A percentile compares a stretch with the other conserved stretches of the same genome.
phyloP scores from a whole-genome alignment of 2,797 vertebrate species.

The Orientallactaga sibirica region DNA sequence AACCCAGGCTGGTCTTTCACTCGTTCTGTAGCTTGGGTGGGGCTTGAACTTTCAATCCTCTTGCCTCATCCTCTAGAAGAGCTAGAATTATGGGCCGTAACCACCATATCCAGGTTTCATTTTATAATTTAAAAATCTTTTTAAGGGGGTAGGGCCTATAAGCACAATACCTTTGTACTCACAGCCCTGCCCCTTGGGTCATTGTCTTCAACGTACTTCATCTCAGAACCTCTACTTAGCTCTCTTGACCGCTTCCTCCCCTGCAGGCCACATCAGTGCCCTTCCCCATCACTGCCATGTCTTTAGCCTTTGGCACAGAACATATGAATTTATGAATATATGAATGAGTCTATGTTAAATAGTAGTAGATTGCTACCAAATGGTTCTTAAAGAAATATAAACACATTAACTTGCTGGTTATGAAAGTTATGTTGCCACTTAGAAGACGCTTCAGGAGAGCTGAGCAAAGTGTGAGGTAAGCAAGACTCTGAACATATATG shows the following conservation, averaged over 20 bases:
- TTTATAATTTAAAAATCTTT: background rate
- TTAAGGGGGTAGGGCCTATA: background rate
- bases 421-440: conserved; percentile 62
- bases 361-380: conserved; percentile 20
- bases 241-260: background rate
- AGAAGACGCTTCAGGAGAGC: conserved; percentile 64
- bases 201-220: background rate
- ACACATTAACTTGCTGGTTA: conserved; percentile 65
- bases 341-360: conserved; percentile 30
- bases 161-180: background rate
- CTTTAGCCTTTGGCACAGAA: background rate
- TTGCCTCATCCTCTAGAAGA: background rate
- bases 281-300: background rate
- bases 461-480: background rate
- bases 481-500: background rate
- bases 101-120: background rate
- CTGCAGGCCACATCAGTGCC: background rate
- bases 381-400: conserved; percentile 63
- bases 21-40: background rate
- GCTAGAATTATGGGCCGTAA: background rate
- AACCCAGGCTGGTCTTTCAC: background rate
- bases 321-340: conserved; percentile 2
- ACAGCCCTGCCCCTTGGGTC: background rate
- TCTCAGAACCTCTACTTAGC: background rate
- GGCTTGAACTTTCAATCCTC: background rate